Conservation (phyloP, 2,113 vertebrate genomes). For the Peromyscus maniculatus region DNA sequence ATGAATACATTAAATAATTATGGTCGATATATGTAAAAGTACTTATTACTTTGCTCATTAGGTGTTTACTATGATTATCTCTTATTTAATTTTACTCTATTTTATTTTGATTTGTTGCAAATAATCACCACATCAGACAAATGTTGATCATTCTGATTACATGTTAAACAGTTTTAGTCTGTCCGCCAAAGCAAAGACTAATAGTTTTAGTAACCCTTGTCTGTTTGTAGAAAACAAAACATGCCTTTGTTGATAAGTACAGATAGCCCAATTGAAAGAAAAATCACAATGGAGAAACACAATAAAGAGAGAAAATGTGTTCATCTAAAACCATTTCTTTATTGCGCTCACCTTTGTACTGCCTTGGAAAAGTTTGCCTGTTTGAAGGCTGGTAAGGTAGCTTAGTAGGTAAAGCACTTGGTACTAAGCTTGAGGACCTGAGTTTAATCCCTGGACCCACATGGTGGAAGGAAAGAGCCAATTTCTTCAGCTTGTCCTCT, state of each 20-base stretch:
- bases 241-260: conserved; percentile 38
- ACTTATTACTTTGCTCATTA: neutral
- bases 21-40: conserved; percentile 38
- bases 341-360: neutral
- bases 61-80: conserved; percentile 32
- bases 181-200: neutral
- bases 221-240: conserved; percentile 46
- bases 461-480: neutral
- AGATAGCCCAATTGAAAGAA: conserved; percentile 51
- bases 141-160: conserved; percentile 38
- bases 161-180: conserved; percentile 59
- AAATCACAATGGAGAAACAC: conserved; percentile 30
- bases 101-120: conserved; percentile 32
- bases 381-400: neutral
- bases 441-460: neutral
- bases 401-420: neutral
- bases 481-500: neutral
- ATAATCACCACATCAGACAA: neutral
- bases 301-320: neutral
- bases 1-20: conserved; percentile 14
- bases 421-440: neutral
- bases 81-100: neutral
- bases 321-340: neutral
- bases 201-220: conserved; percentile 13
- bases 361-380: neutral